phyloP scores from a whole-genome alignment of 2,113 vertebrate genomes.

The Salvator merianae region DNA sequence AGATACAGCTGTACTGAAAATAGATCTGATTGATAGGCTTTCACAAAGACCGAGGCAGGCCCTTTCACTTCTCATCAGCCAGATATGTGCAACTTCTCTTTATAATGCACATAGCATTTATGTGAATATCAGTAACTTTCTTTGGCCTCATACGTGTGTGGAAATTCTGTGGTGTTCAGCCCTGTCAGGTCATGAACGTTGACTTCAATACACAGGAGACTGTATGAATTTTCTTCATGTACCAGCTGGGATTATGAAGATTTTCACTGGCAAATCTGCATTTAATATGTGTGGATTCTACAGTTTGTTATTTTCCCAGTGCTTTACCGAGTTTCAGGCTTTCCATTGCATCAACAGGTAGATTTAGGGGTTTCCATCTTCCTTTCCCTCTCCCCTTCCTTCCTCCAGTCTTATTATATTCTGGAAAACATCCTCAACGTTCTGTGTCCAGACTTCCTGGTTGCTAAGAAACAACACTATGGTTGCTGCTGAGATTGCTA shows the following conservation, averaged over 20 bases:
- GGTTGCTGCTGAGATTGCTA: conserved; percentile 16
- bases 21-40: not conserved
- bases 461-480: conserved; percentile 30
- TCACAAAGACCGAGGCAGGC: not conserved
- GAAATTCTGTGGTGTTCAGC: not conserved
- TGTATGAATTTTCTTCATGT: not conserved
- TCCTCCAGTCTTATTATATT: not conserved
- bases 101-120: not conserved
- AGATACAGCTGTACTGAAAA: not conserved
- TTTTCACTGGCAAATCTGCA: not conserved
- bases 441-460: conserved; percentile 22
- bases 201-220: too few species aligned
- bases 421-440: conserved; percentile 16
- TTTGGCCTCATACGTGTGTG: not conserved
- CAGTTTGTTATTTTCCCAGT: not conserved
- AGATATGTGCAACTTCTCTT: not conserved
- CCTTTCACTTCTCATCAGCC: not conserved
- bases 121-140: not conserved
- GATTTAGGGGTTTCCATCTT: not conserved
- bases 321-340: not conserved
- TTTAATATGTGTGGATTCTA: not conserved
- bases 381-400: not conserved
- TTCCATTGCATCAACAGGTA: not conserved
- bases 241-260: not conserved
- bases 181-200: not conserved